Conservation (phyloP, 2,113 vertebrate genomes). For the Cheirogaleus medius region DNA sequence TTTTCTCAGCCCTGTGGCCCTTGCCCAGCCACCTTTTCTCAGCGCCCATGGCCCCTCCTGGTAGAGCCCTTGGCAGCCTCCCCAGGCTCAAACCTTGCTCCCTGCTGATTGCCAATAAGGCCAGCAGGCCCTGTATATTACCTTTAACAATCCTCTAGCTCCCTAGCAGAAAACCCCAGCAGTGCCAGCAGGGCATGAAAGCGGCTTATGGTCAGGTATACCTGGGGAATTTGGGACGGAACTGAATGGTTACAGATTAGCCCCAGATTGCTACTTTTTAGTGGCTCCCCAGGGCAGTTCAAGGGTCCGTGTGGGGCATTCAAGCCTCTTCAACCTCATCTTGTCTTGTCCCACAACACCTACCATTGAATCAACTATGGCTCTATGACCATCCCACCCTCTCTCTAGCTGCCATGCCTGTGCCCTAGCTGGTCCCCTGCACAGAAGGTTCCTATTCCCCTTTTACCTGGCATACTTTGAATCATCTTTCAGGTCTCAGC, state of each 20-base stretch:
- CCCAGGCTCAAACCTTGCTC: background rate
- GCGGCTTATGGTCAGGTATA: background rate
- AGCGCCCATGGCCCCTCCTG: background rate
- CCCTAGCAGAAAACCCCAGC: background rate
- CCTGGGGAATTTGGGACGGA: background rate
- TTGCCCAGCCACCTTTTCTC: background rate
- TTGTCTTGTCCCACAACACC: background rate
- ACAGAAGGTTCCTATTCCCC: background rate
- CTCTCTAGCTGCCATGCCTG: background rate
- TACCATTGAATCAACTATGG: background rate
- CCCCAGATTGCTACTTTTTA: background rate
- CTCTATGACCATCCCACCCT: background rate
- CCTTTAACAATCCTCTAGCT: background rate
- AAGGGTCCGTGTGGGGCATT: background rate
- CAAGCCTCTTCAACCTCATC: background rate
- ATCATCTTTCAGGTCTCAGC: background rate
- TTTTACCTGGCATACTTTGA: background rate
- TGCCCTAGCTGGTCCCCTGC: background rate
- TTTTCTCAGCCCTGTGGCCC: background rate
- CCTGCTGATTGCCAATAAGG: background rate
- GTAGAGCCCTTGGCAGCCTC: background rate
- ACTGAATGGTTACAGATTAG: background rate
- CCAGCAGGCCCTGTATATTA: background rate
- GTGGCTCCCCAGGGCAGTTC: background rate
- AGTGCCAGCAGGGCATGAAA: background rate